Conservation (phyloP, 2,113 vertebrate genomes). For the Leptodactylus fuscus region DNA sequence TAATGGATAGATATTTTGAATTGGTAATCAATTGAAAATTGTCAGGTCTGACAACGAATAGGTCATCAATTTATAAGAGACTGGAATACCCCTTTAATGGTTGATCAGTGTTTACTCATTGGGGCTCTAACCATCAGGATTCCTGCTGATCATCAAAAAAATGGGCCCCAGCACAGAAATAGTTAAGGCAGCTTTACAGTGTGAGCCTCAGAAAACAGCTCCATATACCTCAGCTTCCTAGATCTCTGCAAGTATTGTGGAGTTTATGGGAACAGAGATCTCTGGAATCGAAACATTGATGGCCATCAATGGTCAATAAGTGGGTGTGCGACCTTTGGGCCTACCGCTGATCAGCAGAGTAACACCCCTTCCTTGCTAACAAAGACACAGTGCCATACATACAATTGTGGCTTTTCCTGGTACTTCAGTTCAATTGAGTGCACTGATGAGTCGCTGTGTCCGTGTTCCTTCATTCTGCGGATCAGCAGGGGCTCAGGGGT, state of each 20-base stretch:
- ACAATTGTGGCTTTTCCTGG: no score
- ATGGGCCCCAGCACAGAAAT: neutral
- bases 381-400: no score
- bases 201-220: neutral
- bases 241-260: neutral
- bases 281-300: neutral
- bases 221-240: neutral
- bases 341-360: no score
- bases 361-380: no score
- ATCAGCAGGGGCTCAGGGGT: no score
- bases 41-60: no score
- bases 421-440: neutral
- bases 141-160: neutral
- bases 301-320: no score
- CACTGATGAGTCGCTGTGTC: neutral
- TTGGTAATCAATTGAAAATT: no score
- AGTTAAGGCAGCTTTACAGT: neutral
- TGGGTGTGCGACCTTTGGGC: no score
- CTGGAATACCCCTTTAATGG: no score
- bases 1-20: no score
- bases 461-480: neutral
- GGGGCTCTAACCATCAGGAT: neutral
- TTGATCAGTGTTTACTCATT: neutral
- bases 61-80: no score
- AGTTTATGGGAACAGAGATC: neutral